Percentiles rank a stretch among this genome's conserved stretches.
phyloP scores from a whole-genome alignment of 1,140 invertebrate species.

The Sycophaga agraensis region DNA sequence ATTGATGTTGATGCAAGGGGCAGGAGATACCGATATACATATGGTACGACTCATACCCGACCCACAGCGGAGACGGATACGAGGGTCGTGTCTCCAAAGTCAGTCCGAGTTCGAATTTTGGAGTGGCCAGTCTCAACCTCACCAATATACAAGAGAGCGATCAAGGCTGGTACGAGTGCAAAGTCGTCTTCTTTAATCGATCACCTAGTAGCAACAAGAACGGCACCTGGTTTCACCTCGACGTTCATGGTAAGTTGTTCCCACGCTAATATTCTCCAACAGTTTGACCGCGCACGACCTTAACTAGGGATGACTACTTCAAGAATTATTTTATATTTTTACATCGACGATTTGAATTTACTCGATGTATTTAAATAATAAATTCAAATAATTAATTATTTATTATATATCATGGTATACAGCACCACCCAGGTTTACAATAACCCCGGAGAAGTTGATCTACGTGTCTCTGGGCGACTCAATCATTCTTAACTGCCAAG shows the following conservation, averaged over 20 bases:
- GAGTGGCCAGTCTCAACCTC: constrained; percentile 89
- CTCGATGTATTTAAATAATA: too few species aligned
- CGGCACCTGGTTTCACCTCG: constrained; percentile 95
- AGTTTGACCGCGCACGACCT: too few species aligned
- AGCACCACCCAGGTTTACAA: constrained; percentile 88
- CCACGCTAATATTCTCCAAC: too few species aligned
- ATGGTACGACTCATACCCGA: constrained; percentile 95
- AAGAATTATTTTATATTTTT: too few species aligned
- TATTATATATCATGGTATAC: constrained; percentile 5
- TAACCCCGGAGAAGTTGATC: constrained; percentile 89
- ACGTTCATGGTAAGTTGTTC: constrained; percentile 87
- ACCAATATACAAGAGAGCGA: constrained; percentile 89
- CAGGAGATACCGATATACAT: constrained; percentile 94
- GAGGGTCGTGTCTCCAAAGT: constrained; percentile 87
- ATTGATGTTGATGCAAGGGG: constrained; percentile 67
- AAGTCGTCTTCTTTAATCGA: constrained; percentile 92
- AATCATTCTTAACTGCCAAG: constrained; percentile 93
- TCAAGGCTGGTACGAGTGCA: constrained; percentile 97
- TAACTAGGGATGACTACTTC: too few species aligned
- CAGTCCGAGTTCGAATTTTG: constrained; percentile 81
- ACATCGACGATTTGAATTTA: too few species aligned
- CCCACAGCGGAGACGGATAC: constrained; percentile 89
- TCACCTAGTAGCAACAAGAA: constrained; percentile 86
- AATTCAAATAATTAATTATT: too few species aligned
- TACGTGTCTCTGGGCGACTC: constrained; percentile 95